Evolutionary conservation across 2,888 invertebrate species (phyloP), one percentile per base, ranked within the genome.

Genomic region (Chrysolina oricalcia): DNA sequence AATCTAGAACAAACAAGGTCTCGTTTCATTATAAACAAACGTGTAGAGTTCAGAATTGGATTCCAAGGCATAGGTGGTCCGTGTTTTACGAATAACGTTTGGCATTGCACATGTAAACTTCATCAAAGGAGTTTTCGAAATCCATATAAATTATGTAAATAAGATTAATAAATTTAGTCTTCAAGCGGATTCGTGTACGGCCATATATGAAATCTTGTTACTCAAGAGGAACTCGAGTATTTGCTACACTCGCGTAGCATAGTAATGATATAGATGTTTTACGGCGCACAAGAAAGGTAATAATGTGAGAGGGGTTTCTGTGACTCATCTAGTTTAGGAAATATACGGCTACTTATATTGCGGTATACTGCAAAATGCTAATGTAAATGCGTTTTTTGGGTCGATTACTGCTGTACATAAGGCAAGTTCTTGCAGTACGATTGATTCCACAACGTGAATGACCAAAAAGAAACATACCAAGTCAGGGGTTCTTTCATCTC

Each of bases 91-190:
- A 50, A 46, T 43, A 17, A 17, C 67, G 67, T 67, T 67, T 67
- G 67, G 50, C 53, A 68, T 68, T 40, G 68, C 68, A 40, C 53
- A 68, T 68, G 68, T 68, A 68, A 68, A 68, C 48, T 67, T 35
- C n/a, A 50, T 73, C 73, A 73, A 69, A 73, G 73, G 68, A 73
- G 50, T 73, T 63, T 50, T 64, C 73, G 48, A 53, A 69, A 73
- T 69, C 62, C 50, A 65, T 66, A 76, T 76, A 76, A 76, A 76
- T 76, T 76, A 76, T 76, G 76, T 56, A 76, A 76, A 76, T 76
- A 50, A 67, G 65, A 67, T 76, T 76, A 75, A 75, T 75, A 75
- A 75, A 75, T 75, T 72, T 72, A 70, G 72, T 70, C 72, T 59
- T 56, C 69, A 67, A 71, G 72, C 71, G 69, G 72, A 65, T 75